phyloP scores from a whole-genome alignment of 2,888 invertebrate genomes.

The Didymodactylos carnosus region DNA sequence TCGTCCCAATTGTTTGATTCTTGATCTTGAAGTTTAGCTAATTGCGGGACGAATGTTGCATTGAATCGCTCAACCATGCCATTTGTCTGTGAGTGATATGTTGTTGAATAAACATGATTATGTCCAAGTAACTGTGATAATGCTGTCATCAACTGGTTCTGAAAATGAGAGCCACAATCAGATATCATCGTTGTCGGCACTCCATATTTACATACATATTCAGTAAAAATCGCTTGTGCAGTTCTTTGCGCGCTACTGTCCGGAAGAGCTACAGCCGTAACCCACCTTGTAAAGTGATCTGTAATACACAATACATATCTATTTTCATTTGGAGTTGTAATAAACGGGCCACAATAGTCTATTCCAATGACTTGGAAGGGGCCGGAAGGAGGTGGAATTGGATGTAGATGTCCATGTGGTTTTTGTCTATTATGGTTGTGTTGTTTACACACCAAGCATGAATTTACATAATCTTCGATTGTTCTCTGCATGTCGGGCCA shows the following conservation, averaged over 20 bases:
- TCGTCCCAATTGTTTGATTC: not conserved
- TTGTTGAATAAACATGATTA: slow-evolving; percentile 16
- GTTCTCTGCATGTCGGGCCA: not conserved
- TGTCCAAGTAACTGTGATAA: slow-evolving; percentile 15
- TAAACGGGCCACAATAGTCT: not conserved
- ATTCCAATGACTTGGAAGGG: not conserved
- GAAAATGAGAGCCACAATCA: not conserved
- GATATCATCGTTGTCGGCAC: not conserved
- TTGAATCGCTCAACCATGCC: slow-evolving; percentile 15
- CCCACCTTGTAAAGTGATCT: not conserved
- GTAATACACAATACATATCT: not conserved
- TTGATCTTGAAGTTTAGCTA: not conserved
- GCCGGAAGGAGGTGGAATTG: not conserved
- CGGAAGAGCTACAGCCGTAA: not conserved
- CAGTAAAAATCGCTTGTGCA: not conserved
- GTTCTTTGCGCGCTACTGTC: not conserved
- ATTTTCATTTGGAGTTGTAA: not conserved
- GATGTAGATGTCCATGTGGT: not conserved
- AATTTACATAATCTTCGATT: not conserved
- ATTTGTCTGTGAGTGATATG: not conserved
- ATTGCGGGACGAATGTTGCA: slow-evolving; percentile 2
- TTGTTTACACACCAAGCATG: not conserved
- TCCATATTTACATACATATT: not conserved
- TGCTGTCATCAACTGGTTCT: slow-evolving; percentile 7
- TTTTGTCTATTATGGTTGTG: not conserved